Base-by-base conservation (phyloP, 1,140 invertebrate species). In the Formica selysi region DNA sequence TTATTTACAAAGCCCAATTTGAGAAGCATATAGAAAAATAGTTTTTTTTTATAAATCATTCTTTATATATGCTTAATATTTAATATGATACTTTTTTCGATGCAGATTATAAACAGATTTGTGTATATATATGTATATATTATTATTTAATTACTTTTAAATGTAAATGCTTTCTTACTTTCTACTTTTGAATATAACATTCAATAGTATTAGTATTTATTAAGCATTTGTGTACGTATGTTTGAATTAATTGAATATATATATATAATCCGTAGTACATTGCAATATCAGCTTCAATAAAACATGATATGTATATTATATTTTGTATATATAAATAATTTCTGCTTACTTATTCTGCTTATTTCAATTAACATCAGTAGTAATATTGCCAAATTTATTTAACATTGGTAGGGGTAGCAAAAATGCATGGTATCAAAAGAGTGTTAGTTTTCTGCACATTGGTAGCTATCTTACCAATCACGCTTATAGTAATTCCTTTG, bases 401-500 rank as follows among this genome's bases (percentile, higher is more conserved):
- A 41, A 64, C 10, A 36, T 71, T 85, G 41, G n/a, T 70, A 90
- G 88, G n/a, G 16, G 26, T 94, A 86, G 95, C 94, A 93, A 97
- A 96, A 94, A 97, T 98, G 97, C 96, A 96, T 95, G 97, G 97
- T 80, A 96, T 96, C 68, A 96, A 96, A 90, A 95, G 97, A 92
- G 97, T 98, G 41, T 92, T 97, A 70, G 95, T 96, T 76, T 98
- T 98, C 91, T 98, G 97, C 91, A 93, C 96, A 5, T 93, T 98
- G 86, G 97, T 97, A 85, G 96, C 96, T 64, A 94, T 98, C 83
- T 90, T 98, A 86, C 98, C 98, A 64, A 96, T 96, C 78, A 95
- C 96, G 74, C 93, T 98, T 36, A 96, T 98, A 78, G 96, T 97
- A 36, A 96, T 96, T 88, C 97, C 97, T 59, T 93, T 98, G 48